Base-by-base conservation (phyloP, 2,888 invertebrate genomes). In the Pheosia gnoma region DNA sequence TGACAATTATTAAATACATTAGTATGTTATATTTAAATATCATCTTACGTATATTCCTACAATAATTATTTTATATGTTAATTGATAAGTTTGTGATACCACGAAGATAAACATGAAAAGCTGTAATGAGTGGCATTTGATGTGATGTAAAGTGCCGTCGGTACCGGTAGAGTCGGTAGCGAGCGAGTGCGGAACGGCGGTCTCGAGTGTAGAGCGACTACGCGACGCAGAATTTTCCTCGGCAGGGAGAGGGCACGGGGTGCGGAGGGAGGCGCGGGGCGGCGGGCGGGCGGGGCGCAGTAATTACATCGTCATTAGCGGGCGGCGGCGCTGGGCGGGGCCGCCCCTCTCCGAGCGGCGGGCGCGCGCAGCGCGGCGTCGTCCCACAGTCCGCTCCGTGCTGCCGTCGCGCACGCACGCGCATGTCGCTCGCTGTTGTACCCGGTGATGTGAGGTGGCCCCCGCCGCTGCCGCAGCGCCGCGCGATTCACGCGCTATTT, bases 371-470 rank as follows among this genome's bases (percentile, higher is more conserved):
- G 81, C 84, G 81, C 78, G 82, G 81, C 82, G 80, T 78, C 79
- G 81, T 84, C 83, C 88, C 87, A 83, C 88, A 91, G 90, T 92
- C 90, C 90, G 88, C 89, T 88, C 90, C 89, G 90, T 89, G 91
- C 90, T 87, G 90, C 90, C 91, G 91, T 77, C 89, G 92, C 91
- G 94, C 94, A 94, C 93, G 94, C 95, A 94, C 94, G 95, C 94
- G 95, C 94, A 94, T 94, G 93, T 93, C 93, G 91, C 87, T 91
- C 91, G 90, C 79, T 85, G 84, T 85, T 76, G 82, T 77, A 61
- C 71, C 74, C 88, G 90, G 91, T 93, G 91, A 91, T 92, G 92
- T 91, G 91, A 91, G 91, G 92, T 92, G 91, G 91, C 93, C 91
- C 89, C 87, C 90, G 91, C 89, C 90, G 91, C 90, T 92, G 84